phyloP scores from a whole-genome alignment of 2,113 vertebrate genomes.

The Pelvicachromis taeniatus region DNA sequence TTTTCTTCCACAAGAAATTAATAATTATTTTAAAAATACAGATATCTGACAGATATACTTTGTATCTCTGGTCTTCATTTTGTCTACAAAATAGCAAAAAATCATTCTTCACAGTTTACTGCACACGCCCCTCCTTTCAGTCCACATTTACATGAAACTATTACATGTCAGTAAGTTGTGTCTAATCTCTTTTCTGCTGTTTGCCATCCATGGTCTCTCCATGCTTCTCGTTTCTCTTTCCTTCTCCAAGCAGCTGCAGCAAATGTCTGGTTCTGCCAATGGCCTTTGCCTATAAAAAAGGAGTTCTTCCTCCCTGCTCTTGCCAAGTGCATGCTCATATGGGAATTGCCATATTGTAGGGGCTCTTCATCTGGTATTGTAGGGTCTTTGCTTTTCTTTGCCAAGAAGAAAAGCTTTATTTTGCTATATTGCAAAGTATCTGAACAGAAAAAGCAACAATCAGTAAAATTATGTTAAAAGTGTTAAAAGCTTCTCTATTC shows the following conservation, averaged over 20 bases:
- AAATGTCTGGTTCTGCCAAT: no score
- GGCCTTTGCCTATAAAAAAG: not conserved
- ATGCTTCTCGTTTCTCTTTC: no score
- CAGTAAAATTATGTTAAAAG: not conserved
- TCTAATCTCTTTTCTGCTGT: not conserved
- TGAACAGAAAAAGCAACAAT: not conserved
- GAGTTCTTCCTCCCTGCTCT: not conserved
- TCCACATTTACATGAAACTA: not conserved
- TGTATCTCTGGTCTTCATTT: not conserved
- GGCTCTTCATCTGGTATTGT: not conserved
- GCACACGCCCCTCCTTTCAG: not conserved
- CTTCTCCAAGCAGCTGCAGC: no score
- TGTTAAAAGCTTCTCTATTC: not conserved
- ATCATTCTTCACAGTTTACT: not conserved
- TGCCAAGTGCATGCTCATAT: not conserved
- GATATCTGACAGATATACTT: not conserved
- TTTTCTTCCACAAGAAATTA: not conserved
- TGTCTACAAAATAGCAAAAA: not conserved
- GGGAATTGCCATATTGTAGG: accelerated
- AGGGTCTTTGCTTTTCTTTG: not conserved
- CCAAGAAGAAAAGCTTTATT: not conserved
- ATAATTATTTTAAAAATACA: accelerated
- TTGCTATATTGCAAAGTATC: not conserved
- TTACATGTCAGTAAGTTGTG: not conserved
- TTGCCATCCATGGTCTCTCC: no score